Conservation (phyloP, 2,113 vertebrate genomes). For the Marmota flaviventris region DNA sequence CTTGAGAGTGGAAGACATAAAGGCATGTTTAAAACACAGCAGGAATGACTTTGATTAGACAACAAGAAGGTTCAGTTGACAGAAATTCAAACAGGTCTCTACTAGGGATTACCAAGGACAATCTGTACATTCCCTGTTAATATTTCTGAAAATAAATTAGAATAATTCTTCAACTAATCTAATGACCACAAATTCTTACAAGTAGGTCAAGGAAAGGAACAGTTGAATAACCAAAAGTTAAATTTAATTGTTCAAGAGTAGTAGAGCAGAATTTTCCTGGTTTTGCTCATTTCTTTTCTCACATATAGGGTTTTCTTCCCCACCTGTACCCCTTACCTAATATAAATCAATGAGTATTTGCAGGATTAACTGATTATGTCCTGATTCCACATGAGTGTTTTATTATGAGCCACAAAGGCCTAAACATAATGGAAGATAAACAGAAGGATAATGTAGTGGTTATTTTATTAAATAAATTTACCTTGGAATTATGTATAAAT, state of each 20-base stretch:
- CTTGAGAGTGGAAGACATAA: constrained; percentile 6
- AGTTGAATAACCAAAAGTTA: neutral
- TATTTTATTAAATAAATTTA: constrained; percentile 10
- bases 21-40: constrained; percentile 58
- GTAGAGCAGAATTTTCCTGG: neutral
- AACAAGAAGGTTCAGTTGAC: constrained; percentile 22
- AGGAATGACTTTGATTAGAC: constrained; percentile 59
- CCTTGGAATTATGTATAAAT: neutral
- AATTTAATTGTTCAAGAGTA: neutral
- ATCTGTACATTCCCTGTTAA: neutral
- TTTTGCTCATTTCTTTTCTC: neutral
- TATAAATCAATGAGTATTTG: neutral
- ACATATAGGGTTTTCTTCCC: neutral
- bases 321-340: neutral
- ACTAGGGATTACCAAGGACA: constrained; percentile 16
- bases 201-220: neutral
- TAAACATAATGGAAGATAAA: neutral
- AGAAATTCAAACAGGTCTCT: constrained; percentile 56
- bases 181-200: neutral
- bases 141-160: constrained; percentile 40
- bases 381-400: neutral
- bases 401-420: neutral
- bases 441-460: neutral
- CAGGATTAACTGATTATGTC: neutral
- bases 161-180: neutral